Percentiles rank a stretch among this genome's conserved stretches.
Evolutionary conservation across 2,797 vertebrate species (phyloP).

Genomic region (Gila robusta): DNA sequence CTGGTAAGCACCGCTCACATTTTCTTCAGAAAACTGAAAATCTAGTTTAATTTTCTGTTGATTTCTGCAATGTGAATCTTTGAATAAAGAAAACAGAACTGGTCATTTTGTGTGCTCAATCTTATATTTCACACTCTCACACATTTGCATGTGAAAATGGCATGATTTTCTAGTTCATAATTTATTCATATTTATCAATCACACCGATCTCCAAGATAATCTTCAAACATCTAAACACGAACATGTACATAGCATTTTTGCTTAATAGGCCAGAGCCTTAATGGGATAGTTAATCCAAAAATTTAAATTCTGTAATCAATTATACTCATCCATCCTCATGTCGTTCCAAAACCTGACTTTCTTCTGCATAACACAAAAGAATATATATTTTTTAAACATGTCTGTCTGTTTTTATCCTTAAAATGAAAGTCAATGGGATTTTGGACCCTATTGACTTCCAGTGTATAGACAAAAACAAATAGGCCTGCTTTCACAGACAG

Average conservation of each 20-base stretch:
- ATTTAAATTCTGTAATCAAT: background rate
- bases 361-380: background rate
- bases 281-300: background rate
- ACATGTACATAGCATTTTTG: background rate
- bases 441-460: background rate
- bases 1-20: background rate
- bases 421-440: background rate
- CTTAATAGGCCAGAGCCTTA: background rate
- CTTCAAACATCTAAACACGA: background rate
- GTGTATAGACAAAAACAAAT: no score
- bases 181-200: background rate
- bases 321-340: background rate
- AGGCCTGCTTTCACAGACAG: no score
- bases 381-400: background rate
- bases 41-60: background rate
- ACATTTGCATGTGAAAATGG: background rate
- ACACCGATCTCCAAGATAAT: background rate
- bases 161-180: background rate
- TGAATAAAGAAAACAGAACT: constrained; percentile 9
- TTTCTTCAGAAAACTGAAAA: background rate
- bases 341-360: background rate
- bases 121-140: background rate
- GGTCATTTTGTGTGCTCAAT: background rate
- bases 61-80: background rate
- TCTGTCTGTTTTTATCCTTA: background rate